A percentile compares a stretch with the other conserved stretches of the same genome.
phyloP scores from a whole-genome alignment of 2,888 invertebrate species.

The Metacarcinus magister region DNA sequence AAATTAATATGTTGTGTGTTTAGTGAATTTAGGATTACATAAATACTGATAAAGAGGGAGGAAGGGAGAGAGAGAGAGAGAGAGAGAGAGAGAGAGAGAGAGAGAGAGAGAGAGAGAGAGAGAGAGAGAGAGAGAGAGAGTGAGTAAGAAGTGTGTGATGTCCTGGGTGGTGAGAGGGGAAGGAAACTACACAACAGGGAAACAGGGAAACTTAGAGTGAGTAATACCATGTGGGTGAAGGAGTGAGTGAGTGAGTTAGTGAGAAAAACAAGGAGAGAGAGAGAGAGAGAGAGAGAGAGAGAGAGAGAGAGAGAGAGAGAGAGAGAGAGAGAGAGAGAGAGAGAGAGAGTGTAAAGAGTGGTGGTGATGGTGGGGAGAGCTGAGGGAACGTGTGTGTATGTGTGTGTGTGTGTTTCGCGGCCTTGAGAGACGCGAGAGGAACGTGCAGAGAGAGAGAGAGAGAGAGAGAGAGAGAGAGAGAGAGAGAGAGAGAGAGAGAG shows the following conservation, averaged over 20 bases:
- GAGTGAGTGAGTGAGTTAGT: not conserved
- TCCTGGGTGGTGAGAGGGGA: not conserved
- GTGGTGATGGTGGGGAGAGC: not conserved
- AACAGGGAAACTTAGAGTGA: not conserved
- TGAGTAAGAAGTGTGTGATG: not conserved
- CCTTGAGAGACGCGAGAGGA: not conserved
- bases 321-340: not conserved
- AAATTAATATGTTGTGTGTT: no score
- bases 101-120: not conserved
- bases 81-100: not conserved
- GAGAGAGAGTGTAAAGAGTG: not conserved
- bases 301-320: not conserved
- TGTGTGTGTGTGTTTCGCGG: not conserved
- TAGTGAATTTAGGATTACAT: no score
- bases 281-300: not conserved
- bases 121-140: not conserved
- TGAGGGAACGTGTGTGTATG: not conserved
- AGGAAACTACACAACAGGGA: slow-evolving; percentile 16
- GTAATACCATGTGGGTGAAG: not conserved
- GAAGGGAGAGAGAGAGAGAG: not conserved
- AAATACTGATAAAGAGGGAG: not conserved
- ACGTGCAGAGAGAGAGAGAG: not conserved
- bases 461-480: slow-evolving; percentile 26
- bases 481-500: slow-evolving; percentile 26
- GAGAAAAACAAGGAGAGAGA: not conserved